These are phyloP conservation scores for Platysteira castanea DNA, from an alignment of 2,113 vertebrate species.

Conservation along the genomic window DNA sequence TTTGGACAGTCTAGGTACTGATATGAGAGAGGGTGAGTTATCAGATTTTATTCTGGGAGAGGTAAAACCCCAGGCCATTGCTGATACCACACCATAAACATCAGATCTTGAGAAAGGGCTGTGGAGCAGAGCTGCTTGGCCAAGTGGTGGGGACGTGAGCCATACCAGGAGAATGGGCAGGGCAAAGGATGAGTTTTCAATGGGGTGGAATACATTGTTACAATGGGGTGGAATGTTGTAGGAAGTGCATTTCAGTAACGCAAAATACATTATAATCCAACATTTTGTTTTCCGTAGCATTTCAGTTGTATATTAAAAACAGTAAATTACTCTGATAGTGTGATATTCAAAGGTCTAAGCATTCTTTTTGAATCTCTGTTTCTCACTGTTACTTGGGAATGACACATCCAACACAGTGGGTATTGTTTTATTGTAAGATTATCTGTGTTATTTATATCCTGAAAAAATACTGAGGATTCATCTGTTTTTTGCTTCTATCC, in stretches of 20 bases:
- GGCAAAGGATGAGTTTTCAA: background rate
- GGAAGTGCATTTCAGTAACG: background rate
- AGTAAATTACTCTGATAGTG: background rate
- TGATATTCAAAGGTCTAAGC: background rate
- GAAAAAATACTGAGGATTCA: background rate
- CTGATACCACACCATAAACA: background rate
- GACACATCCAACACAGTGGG: background rate
- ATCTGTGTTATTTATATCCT: background rate
- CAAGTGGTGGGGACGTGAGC: background rate
- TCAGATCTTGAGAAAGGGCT: background rate
- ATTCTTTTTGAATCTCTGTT: background rate
- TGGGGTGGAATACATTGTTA: background rate
- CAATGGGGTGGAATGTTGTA: background rate
- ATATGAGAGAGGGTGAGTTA: background rate
- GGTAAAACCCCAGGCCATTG: background rate
- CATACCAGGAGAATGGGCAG: background rate
- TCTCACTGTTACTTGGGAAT: background rate
- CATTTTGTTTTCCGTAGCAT: background rate
- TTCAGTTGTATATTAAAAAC: constrained; percentile 15
- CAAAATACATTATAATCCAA: background rate
- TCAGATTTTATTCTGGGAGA: background rate
- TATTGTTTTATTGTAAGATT: background rate
- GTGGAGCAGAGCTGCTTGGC: background rate
- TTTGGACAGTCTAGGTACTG: background rate
- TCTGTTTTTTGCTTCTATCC: background rate